Base-by-base conservation (phyloP, 2,888 invertebrate genomes). In the Callinectes sapidus region DNA sequence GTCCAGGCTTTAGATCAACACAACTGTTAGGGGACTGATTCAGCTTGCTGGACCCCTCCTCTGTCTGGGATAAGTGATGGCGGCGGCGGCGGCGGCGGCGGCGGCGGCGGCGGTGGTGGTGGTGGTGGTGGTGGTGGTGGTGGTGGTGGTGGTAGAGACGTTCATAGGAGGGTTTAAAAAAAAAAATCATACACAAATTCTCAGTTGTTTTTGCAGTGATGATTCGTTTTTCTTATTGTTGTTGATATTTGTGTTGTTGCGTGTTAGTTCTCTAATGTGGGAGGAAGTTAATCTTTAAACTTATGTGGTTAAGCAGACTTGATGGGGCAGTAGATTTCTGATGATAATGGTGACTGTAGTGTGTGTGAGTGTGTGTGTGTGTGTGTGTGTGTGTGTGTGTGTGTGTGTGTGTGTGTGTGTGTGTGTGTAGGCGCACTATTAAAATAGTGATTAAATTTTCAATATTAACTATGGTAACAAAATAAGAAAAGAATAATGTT, bases 311-410 rank as follows among this genome's bases (percentile, higher is more conserved):
- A 71, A 71, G 71, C 71, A 71, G 71, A 71, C n/a, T 71, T 71
- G 28, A 71, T 71, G 28, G 28, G 28, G 71, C 71, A 71, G 71
- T 71, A 71, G 23, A 71, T 71, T 71, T 71, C 10, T 71, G 23
- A 23, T 71, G 28, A 71, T 71, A 71, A 71, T 71, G 71, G 23
- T 71, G 71, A 23, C 18, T 23, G n/a, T 71, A 23, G 28, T 71
- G 28, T n/a, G 23, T 23, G 28, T 71, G 71, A 28, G 71, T 71
- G 71, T 71, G 71, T 71, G 71, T 71, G 71, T 71, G 71, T 71
- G 71, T n/a, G n/a, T 71, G 71, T 71, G 71, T 71, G 71, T 66
- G 66, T 66, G 66, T 66, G 66, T 66, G 66, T 66, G 66, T 66
- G 66, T 66, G 66, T 66, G 66, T 66, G 66, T 66, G 66, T 66